Base-by-base conservation (phyloP, 2,797 vertebrate genomes). In the Euphonia xanthogaster region DNA sequence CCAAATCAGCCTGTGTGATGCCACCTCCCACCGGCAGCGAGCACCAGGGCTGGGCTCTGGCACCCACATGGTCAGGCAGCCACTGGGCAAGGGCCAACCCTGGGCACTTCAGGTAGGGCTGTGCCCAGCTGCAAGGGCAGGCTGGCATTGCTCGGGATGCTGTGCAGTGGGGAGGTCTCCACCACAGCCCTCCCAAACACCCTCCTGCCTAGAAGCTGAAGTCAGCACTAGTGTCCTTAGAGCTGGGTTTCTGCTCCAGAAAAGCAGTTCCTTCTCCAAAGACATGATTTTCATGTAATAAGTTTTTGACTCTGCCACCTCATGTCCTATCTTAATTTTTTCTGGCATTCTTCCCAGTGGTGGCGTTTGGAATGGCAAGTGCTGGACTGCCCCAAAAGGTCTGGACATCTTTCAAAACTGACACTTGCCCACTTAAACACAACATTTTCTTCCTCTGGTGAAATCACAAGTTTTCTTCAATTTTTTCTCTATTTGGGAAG, bases 1-100 rank as follows among this genome's bases (percentile, higher is more conserved):
- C 47, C 42, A 45, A 28, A 48, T 14, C 8, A 22, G 31, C 4
- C 40, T 0, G 0, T 0, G 37, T 40, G 63, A 9, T 8, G 51
- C 30, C 45, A 40, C 25, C 48, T 66, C 40, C 30, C 2, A 20
- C 65, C 65, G 14, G 53, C 58, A 73, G 33, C 3, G 8, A 42
- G 30, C 53, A 21, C 30, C 20, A 1, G 40, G 6, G 12, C 9
- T 30, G 47, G 54, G 30, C 79, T 65, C 67, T 33, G 67, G n/a
- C 28, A 72, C 50, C 60, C 16, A 31, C 16, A n/a, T n/a, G n/a
- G n/a, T n/a, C n/a, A n/a, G n/a, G n/a, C 28, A 72, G 54, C 60
- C 16, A 31, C 16, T 14, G 42, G 73, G 25, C 42, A 40, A 57
- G 48, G 35, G 23, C 12, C 63, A 55, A 15, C 0, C 1, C 22